Evolutionary conservation across 2,888 invertebrate genomes (phyloP), one percentile per base, ranked within the genome.

Genomic region (Drosophila mettleri): DNA sequence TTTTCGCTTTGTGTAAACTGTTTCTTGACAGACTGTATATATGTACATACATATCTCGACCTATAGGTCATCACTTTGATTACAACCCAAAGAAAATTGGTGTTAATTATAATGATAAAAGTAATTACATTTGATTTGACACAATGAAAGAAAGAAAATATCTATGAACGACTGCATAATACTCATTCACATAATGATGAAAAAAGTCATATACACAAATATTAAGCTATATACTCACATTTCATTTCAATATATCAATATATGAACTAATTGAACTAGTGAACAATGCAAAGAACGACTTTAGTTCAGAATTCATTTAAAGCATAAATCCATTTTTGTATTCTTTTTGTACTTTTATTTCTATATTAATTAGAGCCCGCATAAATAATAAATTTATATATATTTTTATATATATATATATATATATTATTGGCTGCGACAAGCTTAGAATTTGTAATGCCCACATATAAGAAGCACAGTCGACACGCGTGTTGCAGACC

Each of bases 381-480:
- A 68, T 53, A 60, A 22, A 0, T 52, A 29, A 12, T 9, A 3
- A 43, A 52, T 31, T 55, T 46, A 27, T 39, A 34, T n/a, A 33
- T n/a, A 33, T 18, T 18, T 18, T 20, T 33, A n/a, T 48, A 14
- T 45, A 27, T 12, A 43, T 38, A 22, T 51, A 48, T 2, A 16
- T 39, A 29, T 22, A 29, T 29, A 24, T 33, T 20, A 34, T 27
- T 18, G 36, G 5, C 3, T 41, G 58, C 22, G 66, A 74, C 66
- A 52, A 22, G 54, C 31, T 36, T 27, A 7, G 74, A 71, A 74
- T 76, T 66, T 10, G 22, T 59, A 74, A 74, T 71, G 45, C 41
- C 29, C 46, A 38, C 51, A 54, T 59, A 41, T 59, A 52, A 51
- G 39, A 38, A 58, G 27, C 70, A 18, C 3, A 10, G 12, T 29